Evolutionary conservation across 2,888 invertebrate genomes (phyloP).

Genomic region (Ormyrus rosae): DNA sequence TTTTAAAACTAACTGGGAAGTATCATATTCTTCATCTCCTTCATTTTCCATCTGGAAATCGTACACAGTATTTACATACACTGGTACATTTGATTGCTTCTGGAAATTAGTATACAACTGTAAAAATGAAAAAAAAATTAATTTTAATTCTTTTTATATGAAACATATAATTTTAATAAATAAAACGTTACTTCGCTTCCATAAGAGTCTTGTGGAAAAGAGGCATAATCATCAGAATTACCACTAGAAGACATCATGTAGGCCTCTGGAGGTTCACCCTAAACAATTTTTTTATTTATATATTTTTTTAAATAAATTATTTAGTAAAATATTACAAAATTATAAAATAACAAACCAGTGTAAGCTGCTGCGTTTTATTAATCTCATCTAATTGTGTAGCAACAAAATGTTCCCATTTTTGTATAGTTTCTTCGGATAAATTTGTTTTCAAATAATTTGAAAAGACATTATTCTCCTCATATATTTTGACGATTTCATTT

Average conservation of each 20-base stretch:
- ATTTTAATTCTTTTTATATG: neutral
- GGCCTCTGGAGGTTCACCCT: conserved; percentile 54
- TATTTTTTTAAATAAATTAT: conserved; percentile 1
- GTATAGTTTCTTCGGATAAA: conserved; percentile 75
- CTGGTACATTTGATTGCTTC: conserved; percentile 80
- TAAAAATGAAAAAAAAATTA: conserved; percentile 1
- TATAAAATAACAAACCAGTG: conserved; percentile 64
- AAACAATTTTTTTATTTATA: conserved; percentile 15
- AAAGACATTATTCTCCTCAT: conserved; percentile 78
- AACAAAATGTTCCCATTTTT: conserved; percentile 69
- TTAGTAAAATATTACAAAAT: neutral
- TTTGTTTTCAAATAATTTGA: conserved; percentile 77
- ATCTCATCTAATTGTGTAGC: conserved; percentile 67
- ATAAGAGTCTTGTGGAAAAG: conserved; percentile 74
- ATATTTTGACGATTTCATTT: conserved; percentile 78
- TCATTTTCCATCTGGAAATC: conserved; percentile 78
- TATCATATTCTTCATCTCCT: conserved; percentile 75
- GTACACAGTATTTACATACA: conserved; percentile 80
- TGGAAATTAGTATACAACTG: conserved; percentile 76
- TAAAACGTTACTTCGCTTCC: conserved; percentile 33
- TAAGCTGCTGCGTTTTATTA: conserved; percentile 69
- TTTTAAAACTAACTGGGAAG: conserved; percentile 61
- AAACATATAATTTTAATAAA: neutral
- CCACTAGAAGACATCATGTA: conserved; percentile 51
- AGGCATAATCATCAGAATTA: conserved; percentile 57